Percentiles rank a stretch among this genome's conserved stretches.
These are phyloP conservation scores for Axinella damicornis DNA, from an alignment of 37 sponge, comb jelly and placozoan species.

Conservation along the genomic window DNA sequence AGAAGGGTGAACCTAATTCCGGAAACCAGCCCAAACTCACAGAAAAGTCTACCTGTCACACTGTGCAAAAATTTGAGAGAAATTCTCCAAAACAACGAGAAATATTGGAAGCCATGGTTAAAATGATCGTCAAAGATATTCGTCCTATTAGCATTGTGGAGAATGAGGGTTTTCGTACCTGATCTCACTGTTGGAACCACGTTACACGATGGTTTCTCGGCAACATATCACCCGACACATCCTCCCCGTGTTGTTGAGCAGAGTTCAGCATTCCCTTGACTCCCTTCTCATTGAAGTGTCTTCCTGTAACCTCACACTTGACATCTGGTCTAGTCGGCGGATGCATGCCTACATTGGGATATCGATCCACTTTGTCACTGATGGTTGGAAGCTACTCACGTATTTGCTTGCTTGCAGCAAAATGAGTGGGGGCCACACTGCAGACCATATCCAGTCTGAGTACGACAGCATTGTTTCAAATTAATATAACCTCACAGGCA, in stretches of 20 bases:
- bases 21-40: too few relatives aligned
- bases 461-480: not conserved
- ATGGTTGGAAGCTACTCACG: not conserved
- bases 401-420: conserved; percentile 20
- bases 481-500: not conserved
- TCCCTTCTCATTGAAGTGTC: not conserved
- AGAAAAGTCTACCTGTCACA: too few relatives aligned
- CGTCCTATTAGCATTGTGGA: conserved; percentile 8
- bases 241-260: not conserved
- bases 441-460: not conserved
- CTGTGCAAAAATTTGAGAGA: not conserved
- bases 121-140: conserved; percentile 24
- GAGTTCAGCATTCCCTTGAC: not conserved
- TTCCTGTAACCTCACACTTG: not conserved
- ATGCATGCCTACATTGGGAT: conserved; percentile 31
- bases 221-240: not conserved
- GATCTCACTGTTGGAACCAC: conserved; percentile 1
- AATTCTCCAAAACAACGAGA: not conserved
- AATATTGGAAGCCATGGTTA: not conserved
- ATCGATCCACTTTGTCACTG: conserved; percentile 5
- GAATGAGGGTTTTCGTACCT: conserved; percentile 4
- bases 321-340: conserved; percentile 23
- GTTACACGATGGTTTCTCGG: not conserved
- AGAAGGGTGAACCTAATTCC: too few relatives aligned
- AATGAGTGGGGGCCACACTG: conserved; percentile 27